Evolutionary conservation across 64 coral and sea anemone species (phyloP), one percentile per base, ranked within the genome.

Genomic region (Stichodactyla helianthus): DNA sequence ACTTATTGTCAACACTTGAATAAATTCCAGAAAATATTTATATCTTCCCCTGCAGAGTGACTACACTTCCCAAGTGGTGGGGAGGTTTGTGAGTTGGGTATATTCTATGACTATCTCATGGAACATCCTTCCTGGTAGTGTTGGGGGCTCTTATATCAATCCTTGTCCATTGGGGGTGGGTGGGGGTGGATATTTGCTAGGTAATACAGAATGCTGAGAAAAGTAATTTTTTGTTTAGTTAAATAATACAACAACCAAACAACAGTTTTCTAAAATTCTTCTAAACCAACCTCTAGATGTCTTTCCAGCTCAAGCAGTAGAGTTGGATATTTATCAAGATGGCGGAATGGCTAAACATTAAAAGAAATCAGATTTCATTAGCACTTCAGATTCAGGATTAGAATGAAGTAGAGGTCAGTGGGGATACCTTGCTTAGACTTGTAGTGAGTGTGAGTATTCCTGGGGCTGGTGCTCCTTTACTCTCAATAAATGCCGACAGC

Each of bases 401-500:
- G 53, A 6, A 35, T 81, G 3, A 51, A 7, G 4, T 5, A 68
- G 7, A n/a, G 63, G 14, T 81, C 12, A 54, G 17, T 81, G 79
- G 28, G 22, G 79, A 84, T 89, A 99, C 96, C 86, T 94, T 99
- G 86, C 96, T 99, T 77, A 99, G 88, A 83, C 96, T 99, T 51
- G 96, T 99, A 51, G 97, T 99, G 10, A 99, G 88, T 22, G 97
- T 99, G 10, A 99, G 60, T 87, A 99, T 94, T 74, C 97, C 97
- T 77, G 97, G 97, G 51, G 88, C 91, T 54, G 90, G 90, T 31
- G 97, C 97, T 82, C 97, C 97, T 86, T 99, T 94, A 70, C 93
- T 95, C 64, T 99, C 97, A 63, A 99, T 99, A 22, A 99, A 99
- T 54, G 90, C 82, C 7, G 93, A 99, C 82, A 99, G 16, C 85